A percentile compares a stretch with the other conserved stretches of the same genome.
phyloP scores from a whole-genome alignment of 2,888 invertebrate species.

The Aphidius colemani region DNA sequence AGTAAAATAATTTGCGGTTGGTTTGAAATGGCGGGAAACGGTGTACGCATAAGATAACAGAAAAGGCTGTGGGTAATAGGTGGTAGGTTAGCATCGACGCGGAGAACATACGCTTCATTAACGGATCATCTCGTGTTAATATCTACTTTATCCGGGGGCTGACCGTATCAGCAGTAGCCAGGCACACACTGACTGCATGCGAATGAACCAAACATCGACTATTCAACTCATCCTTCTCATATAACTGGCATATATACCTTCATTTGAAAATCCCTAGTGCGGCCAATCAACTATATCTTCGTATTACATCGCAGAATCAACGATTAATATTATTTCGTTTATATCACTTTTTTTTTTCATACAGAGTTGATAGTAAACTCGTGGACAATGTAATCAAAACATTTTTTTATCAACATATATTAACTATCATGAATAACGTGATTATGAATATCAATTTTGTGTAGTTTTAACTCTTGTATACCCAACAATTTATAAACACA shows the following conservation, averaged over 20 bases:
- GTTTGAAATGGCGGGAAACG: conserved; percentile 40
- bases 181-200: conserved; percentile 38
- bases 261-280: conserved; percentile 10
- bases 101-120: conserved; percentile 61
- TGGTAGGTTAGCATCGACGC: conserved; percentile 44
- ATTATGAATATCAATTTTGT: too few species aligned
- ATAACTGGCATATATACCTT: conserved; percentile 3
- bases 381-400: too few species aligned
- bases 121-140: conserved; percentile 62
- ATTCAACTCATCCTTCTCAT: neutral
- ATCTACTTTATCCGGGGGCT: conserved; percentile 60
- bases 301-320: conserved; percentile 49
- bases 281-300: conserved; percentile 39
- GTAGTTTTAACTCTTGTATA: too few species aligned
- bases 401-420: too few species aligned
- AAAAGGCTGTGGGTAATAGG: conserved; percentile 58
- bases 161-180: conserved; percentile 60
- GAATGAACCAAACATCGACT: conserved; percentile 24
- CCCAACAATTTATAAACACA: too few species aligned
- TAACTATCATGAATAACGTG: too few species aligned
- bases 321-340: conserved; percentile 15
- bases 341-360: neutral
- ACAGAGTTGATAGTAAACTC: too few species aligned
- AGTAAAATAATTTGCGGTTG: conserved; percentile 38
- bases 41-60: conserved; percentile 59